Evolutionary conservation across 2,113 vertebrate genomes (phyloP), one percentile per base, ranked within the genome.

Genomic region (Paramormyrops kingsleyae): DNA sequence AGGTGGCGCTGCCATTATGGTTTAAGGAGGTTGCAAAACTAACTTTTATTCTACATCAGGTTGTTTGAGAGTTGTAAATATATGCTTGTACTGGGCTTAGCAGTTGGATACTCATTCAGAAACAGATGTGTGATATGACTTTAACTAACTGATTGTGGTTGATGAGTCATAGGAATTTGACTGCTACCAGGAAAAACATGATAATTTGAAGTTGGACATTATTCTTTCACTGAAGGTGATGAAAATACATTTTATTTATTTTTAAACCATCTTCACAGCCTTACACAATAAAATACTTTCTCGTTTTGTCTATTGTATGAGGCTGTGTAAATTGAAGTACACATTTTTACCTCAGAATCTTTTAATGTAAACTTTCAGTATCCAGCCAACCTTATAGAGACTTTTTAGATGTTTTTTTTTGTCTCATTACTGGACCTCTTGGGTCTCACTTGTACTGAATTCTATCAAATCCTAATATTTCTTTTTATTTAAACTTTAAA

Each of bases 1-100:
- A 91, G 90, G 91, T 92, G 90, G 88, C 88, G 86, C 87, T 90
- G 74, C 86, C 91, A 91, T 83, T 52, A 90, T 90, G 90, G 87
- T 74, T 92, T 91, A 90, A 91, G 88, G 90, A 90, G 92, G 90
- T 74, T 62, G 84, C 88, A 93, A 92, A 35, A 74, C 66, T 24
- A 80, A 80, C 31, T 80, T 80, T 19, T 46, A 47, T 84, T 89
- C 27, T 10, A 31, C 49, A 62, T 39, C 44, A 21, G 15, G 39
- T 89, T n/a, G 83, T 44, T 46, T 15, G 39, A 49, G 13, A 35
- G 49, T 49, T 89, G 35, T 9, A 53, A 50, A 56, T 27, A 62
- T 59, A 12, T 31, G 42, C 42, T 62, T 35, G 13, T 85, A 80
- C 42, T 12, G 13, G 12, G 10, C 17, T 84, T 27, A 53, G 53